These are phyloP conservation scores for Lates japonicus DNA, from an alignment of 2,797 vertebrate species.

Conservation along the genomic window DNA sequence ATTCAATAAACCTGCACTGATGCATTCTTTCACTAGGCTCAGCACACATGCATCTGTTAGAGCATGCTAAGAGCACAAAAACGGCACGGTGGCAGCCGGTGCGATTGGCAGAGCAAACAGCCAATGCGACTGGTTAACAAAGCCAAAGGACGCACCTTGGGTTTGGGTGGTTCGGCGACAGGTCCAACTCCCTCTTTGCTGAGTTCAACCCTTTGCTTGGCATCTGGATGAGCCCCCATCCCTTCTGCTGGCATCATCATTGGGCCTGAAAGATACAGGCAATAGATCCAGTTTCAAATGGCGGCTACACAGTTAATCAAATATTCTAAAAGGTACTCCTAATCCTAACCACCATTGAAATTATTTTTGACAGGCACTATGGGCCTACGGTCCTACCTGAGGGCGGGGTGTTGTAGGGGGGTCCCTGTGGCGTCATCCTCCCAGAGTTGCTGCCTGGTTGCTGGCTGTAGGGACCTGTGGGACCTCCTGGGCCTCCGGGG, in stretches of 20 bases:
- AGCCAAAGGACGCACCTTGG: slow-evolving; percentile 67
- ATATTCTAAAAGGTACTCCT: not conserved
- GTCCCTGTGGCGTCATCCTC: slow-evolving; percentile 90
- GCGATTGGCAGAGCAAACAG: slow-evolving; percentile 6
- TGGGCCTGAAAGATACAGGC: slow-evolving; percentile 54
- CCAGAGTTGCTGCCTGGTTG: slow-evolving; percentile 89
- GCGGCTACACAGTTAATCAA: not conserved
- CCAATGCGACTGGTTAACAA: slow-evolving; percentile 13
- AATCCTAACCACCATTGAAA: not conserved
- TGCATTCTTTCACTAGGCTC: not conserved
- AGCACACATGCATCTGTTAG: slow-evolving; percentile 30
- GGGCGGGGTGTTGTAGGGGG: slow-evolving; percentile 83
- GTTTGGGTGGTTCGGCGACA: slow-evolving; percentile 56
- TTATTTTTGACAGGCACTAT: not conserved
- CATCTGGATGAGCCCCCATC: slow-evolving; percentile 59
- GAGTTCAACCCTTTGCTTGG: slow-evolving; percentile 74
- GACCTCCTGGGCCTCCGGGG: slow-evolving; percentile 80
- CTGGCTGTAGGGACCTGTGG: slow-evolving; percentile 87
- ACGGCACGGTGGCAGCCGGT: not conserved
- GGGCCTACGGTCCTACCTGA: slow-evolving; percentile 63
- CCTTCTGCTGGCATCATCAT: slow-evolving; percentile 72
- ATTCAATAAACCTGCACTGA: not conserved
- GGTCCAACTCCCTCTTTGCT: slow-evolving; percentile 64
- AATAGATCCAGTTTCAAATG: not conserved
- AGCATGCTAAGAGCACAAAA: slow-evolving; percentile 9